Conservation (phyloP, 1,140 invertebrate species). For the Wiebesia pumilae region DNA sequence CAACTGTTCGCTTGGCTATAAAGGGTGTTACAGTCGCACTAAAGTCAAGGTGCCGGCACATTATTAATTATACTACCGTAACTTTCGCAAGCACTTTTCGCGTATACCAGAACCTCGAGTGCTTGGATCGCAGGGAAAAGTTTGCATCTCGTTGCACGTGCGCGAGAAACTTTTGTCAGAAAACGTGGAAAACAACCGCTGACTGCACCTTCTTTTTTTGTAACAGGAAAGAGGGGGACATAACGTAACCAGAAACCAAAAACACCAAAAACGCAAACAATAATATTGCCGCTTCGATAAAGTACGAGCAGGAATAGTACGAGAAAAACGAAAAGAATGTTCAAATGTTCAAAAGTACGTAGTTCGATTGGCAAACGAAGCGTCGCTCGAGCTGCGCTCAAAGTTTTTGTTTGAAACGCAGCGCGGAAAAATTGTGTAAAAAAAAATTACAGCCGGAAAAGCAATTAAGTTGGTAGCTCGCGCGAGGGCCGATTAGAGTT, state of each 20-base stretch:
- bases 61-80: not conserved
- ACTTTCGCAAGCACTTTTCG: not conserved
- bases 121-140: not conserved
- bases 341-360: not conserved
- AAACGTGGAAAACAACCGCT: not conserved
- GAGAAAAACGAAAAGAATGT: not conserved
- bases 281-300: not conserved
- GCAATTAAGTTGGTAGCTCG: not conserved
- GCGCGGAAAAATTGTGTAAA: conserved; percentile 1
- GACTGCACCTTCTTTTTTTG: not conserved
- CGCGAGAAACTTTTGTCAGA: not conserved
- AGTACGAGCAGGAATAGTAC: too few relatives aligned
- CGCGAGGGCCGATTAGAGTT: not conserved
- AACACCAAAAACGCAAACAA: too few relatives aligned
- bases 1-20: not conserved
- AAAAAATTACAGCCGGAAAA: not conserved
- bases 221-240: not conserved
- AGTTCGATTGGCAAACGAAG: not conserved
- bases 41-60: not conserved
- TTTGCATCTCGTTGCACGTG: not conserved
- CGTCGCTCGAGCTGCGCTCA: not conserved
- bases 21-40: not conserved
- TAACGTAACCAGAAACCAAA: not conserved
- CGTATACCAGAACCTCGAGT: not conserved
- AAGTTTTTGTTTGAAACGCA: not conserved